Evolutionary conservation across 2,113 vertebrate genomes (phyloP), one percentile per base, ranked within the genome.

Genomic region (Urocitellus parryii): DNA sequence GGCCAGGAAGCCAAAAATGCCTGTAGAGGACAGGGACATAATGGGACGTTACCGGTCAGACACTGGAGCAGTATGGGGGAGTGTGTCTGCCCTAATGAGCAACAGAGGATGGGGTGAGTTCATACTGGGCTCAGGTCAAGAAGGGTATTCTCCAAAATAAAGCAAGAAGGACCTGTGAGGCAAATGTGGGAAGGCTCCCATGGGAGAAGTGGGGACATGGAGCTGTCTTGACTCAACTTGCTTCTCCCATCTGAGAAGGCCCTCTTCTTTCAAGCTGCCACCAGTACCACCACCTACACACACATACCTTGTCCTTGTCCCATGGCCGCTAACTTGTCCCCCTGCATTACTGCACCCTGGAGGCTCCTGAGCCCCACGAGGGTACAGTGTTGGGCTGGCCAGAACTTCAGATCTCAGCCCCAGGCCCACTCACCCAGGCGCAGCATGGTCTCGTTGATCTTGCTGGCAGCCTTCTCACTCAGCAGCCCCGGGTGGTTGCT

Each of bases 401-500:
- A 73, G 34, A 42, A 58, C 51, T 27, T 51, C 42, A 24, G 56
- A 65, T 17, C 24, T 5, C n/a, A 2, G 32, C 32, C 56, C 63
- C 65, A 32, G 51, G 13, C 16, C 29, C 13, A 11, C 99, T 97
- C 90, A 99, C 99, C 99, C 8, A 99, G 98, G n/a, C 99, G 99
- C 96, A 99, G 98, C 99, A 99, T 99, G 4, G 99, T 99, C 98
- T 99, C 99, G 0, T 99, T 99, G 98, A 99, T 99, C 98, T 99
- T 99, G 97, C 99, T 99, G 70, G 99, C 99, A 0, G 99, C 99
- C 97, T 99, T 99, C 98, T 99, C 99, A 0, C 99, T 99, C 95
- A 99, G 98, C 42, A 99, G 98, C 87, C 99, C 99, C 0, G 99
- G 99, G 95, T 99, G 99, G 97, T 99, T 99, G 96, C 99, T 99